Percentiles rank a stretch among this genome's conserved stretches.
Evolutionary conservation across 2,888 invertebrate genomes (phyloP).

Genomic region (Pristionchus japonicus): DNA sequence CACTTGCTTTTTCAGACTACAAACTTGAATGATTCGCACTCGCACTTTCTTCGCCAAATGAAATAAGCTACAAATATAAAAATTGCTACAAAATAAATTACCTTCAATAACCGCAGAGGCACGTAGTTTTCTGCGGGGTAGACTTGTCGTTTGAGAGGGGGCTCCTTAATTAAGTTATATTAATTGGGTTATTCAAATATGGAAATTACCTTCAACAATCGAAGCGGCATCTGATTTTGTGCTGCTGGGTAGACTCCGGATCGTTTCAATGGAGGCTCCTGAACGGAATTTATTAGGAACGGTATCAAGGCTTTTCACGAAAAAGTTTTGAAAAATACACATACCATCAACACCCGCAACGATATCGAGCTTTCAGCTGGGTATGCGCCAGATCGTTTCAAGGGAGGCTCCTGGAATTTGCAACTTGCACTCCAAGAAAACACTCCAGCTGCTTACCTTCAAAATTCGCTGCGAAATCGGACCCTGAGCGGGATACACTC

Average conservation of each 20-base stretch:
- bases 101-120: neutral
- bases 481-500: neutral
- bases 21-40: neutral
- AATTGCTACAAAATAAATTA: neutral
- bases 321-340: neutral
- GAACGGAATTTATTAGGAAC: too few relatives aligned
- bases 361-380: neutral
- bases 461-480: neutral
- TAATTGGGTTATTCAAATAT: neutral
- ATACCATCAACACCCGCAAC: neutral
- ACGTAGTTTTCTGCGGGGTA: neutral
- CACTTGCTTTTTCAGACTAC: neutral
- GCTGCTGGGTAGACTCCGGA: neutral
- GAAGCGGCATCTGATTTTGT: neutral
- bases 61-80: neutral
- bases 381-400: neutral
- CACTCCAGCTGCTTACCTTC: neutral
- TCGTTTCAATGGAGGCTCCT: slow-evolving; percentile 6
- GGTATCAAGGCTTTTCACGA: too few relatives aligned
- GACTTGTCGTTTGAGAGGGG: slow-evolving; percentile 2
- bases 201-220: too few relatives aligned
- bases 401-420: slow-evolving; percentile 9
- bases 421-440: too few relatives aligned
- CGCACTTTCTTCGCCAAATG: neutral
- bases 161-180: neutral